Percentiles rank a stretch among this genome's conserved stretches.
Evolutionary conservation across 2,797 vertebrate genomes (phyloP).

Genomic region (Prunella strophiata): DNA sequence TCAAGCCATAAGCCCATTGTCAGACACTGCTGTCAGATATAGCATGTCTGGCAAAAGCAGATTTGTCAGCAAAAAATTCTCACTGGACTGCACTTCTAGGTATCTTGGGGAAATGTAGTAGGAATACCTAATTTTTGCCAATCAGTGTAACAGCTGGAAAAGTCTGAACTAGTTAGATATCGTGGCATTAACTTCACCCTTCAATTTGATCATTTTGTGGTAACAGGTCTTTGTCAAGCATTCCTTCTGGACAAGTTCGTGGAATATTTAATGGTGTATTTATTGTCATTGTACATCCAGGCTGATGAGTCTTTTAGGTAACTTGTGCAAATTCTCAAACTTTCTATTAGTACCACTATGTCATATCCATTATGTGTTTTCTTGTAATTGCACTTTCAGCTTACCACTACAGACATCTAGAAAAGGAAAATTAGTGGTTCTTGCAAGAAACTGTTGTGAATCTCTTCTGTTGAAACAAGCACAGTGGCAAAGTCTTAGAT

Average conservation of each 20-base stretch:
- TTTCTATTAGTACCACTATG: neutral
- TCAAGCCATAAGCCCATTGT: neutral
- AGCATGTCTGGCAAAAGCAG: neutral
- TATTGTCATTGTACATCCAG: neutral
- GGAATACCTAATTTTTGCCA: neutral
- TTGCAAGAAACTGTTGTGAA: neutral
- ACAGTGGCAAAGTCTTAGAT: neutral
- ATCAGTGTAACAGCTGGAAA: neutral
- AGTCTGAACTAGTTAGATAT: neutral
- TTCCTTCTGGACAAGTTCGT: neutral
- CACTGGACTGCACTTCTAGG: neutral
- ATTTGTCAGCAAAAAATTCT: neutral
- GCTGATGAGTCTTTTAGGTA: neutral
- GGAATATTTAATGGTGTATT: neutral
- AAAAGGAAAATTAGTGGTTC: neutral
- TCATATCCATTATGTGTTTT: neutral
- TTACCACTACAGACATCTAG: neutral
- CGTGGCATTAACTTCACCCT: neutral
- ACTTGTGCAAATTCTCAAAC: neutral
- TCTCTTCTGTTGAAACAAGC: neutral
- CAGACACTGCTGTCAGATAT: neutral
- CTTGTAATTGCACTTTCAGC: neutral
- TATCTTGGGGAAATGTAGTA: neutral
- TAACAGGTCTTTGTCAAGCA: neutral
- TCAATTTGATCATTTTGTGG: neutral